phyloP scores from a whole-genome alignment of 2,888 invertebrate species.

The Thymelicus lineola region DNA sequence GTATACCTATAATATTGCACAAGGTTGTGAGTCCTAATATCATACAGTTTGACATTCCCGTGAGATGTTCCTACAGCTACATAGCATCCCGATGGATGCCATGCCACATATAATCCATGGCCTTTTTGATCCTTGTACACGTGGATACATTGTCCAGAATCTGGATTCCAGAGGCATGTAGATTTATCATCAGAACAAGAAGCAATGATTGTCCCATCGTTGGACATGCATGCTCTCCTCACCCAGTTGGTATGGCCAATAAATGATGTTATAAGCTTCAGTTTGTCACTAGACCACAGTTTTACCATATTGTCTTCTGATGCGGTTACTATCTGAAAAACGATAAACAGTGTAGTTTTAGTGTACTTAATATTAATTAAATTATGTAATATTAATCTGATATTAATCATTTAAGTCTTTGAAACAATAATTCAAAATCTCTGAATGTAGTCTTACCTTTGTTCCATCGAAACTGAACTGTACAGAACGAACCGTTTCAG shows the following conservation, averaged over 20 bases:
- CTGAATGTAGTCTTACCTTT: conserved; percentile 69
- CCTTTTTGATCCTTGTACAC: conserved; percentile 89
- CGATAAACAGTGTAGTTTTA: conserved; percentile 1
- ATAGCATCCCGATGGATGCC: conserved; percentile 93
- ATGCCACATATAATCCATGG: conserved; percentile 88
- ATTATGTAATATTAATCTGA: too few species aligned
- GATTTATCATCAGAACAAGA: conserved; percentile 96
- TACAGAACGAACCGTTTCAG: conserved; percentile 91
- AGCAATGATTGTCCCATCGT: conserved; percentile 90
- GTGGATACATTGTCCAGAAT: conserved; percentile 89
- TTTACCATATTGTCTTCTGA: conserved; percentile 94
- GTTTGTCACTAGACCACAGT: conserved; percentile 89
- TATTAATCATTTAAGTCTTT: too few species aligned
- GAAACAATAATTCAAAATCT: too few species aligned
- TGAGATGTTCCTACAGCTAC: conserved; percentile 90
- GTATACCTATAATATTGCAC: conserved; percentile 91
- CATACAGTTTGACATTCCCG: conserved; percentile 93
- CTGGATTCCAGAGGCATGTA: conserved; percentile 91
- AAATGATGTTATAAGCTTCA: conserved; percentile 90
- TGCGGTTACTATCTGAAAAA: conserved; percentile 88
- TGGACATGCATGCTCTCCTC: conserved; percentile 90
- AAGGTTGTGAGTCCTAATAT: conserved; percentile 90
- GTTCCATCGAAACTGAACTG: conserved; percentile 92
- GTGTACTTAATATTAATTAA: too few species aligned
- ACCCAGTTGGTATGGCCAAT: conserved; percentile 94